Evolutionary conservation across 2,113 vertebrate genomes (phyloP), one percentile per base, ranked within the genome.

Genomic region (Calypte anna): DNA sequence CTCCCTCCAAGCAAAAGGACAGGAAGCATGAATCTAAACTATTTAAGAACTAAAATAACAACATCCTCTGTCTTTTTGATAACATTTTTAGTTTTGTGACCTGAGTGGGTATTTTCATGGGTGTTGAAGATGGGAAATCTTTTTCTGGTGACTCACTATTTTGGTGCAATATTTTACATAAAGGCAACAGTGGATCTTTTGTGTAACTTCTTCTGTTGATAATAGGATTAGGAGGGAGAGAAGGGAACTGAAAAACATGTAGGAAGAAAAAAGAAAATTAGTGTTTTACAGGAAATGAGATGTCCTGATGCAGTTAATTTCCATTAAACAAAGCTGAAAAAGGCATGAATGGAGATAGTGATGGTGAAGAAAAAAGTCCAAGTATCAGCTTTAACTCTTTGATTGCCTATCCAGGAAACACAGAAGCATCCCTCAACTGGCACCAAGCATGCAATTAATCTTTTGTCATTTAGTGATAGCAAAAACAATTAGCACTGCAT

Each of bases 21-120:
- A 91, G 76, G 93, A 95, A 96, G 64, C 53, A 81, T 78, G 90
- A 94, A 96, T 88, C 90, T 91, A 83, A 77, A 62, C 48, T 61
- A 21, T 55, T 83, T 63, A 86, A 94, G 94, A 96, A 78, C 30
- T 43, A 86, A 90, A 91, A 91, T n/a, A 89, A 90, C 48, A 90
- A 86, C 73, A 86, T 96, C 88, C 82, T 90, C 93, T 95, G 82
- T 90, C 73, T 46, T 93, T 54, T 40, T 93, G 82, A 93, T 93
- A 96, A 51, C 36, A 61, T 28, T 95, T 90, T 68, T 67, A 14
- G 0, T 18, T 80, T 74, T 50, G 23, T 90, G 82, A 91, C 82
- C 72, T 75, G 14, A 80, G 61, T 90, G 68, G 24, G 20, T 82
- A 54, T 86, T 78, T 80, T 8, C 51, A 18, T 30, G 36, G 58